phyloP scores from a whole-genome alignment of 2,888 invertebrate species.

The Papilio demoleus region DNA sequence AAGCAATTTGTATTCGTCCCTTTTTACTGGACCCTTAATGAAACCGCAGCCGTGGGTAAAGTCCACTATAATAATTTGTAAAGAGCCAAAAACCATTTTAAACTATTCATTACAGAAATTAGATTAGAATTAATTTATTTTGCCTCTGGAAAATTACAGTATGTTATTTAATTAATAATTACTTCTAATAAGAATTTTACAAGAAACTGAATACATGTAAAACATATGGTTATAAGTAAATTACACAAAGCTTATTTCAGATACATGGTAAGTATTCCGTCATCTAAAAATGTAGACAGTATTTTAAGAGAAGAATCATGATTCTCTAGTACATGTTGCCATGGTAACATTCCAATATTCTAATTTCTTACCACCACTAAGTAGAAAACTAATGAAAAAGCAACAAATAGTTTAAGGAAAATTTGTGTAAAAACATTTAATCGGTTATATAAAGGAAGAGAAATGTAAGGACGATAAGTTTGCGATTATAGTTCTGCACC shows the following conservation, averaged over 20 bases:
- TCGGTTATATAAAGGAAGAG: neutral
- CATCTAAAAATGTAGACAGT: too few species aligned
- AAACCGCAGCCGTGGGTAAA: constrained; percentile 53
- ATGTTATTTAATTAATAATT: neutral
- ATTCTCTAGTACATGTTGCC: too few species aligned
- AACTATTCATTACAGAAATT: constrained; percentile 36
- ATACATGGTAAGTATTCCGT: too few species aligned
- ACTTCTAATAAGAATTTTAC: neutral
- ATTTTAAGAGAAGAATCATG: too few species aligned
- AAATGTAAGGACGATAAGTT: neutral
- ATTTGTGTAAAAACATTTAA: neutral
- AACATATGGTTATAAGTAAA: too few species aligned
- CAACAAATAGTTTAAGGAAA: neutral
- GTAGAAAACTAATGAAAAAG: neutral
- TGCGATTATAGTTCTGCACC: neutral
- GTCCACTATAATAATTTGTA: constrained; percentile 62
- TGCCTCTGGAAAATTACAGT: neutral
- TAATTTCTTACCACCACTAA: neutral
- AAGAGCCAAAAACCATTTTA: constrained; percentile 49
- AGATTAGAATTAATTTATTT: constrained; percentile 12
- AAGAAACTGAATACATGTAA: too few species aligned
- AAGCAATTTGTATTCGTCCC: constrained; percentile 69
- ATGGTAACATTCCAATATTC: too few species aligned
- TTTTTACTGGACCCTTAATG: constrained; percentile 60
- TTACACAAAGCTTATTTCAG: too few species aligned